phyloP scores from a whole-genome alignment of 1,140 invertebrate genomes.

The Aplysia californica region DNA sequence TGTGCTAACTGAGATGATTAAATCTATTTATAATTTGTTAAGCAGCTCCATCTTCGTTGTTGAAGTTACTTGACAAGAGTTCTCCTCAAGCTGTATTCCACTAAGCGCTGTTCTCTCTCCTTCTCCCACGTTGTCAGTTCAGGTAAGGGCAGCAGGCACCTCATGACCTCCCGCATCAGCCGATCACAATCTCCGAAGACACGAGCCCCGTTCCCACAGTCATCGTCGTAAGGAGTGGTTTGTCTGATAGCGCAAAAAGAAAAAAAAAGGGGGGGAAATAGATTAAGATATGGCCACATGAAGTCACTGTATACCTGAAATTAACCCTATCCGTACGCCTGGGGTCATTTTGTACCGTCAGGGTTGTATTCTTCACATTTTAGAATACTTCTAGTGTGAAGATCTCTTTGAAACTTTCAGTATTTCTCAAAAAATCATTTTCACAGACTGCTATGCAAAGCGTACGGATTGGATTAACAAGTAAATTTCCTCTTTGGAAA shows the following conservation, averaged over 20 bases:
- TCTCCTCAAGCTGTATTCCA: slow-evolving; percentile 41
- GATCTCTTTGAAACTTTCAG: neutral
- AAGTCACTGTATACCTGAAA: no score
- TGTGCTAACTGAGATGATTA: no score
- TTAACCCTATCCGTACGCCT: no score
- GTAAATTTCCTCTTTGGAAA: no score
- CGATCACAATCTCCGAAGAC: slow-evolving; percentile 61
- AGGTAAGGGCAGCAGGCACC: slow-evolving; percentile 32
- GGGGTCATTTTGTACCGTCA: no score
- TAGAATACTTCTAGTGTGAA: neutral
- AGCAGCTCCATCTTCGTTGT: no score
- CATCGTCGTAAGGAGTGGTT: slow-evolving; percentile 22
- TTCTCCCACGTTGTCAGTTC: slow-evolving; percentile 46
- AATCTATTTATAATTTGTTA: no score
- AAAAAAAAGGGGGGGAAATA: neutral
- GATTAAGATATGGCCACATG: neutral
- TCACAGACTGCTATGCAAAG: no score
- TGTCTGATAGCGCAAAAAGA: slow-evolving; percentile 10
- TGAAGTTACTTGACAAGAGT: no score
- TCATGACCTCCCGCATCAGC: slow-evolving; percentile 55
- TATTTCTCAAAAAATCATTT: no score
- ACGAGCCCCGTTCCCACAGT: slow-evolving; percentile 28
- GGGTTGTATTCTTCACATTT: neutral
- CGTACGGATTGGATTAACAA: no score
- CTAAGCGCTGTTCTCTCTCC: slow-evolving; percentile 38